Percentiles rank a stretch among this genome's conserved stretches.
These are phyloP conservation scores for Champsocephalus gunnari DNA, from an alignment of 2,797 vertebrate genomes.

Conservation along the genomic window DNA sequence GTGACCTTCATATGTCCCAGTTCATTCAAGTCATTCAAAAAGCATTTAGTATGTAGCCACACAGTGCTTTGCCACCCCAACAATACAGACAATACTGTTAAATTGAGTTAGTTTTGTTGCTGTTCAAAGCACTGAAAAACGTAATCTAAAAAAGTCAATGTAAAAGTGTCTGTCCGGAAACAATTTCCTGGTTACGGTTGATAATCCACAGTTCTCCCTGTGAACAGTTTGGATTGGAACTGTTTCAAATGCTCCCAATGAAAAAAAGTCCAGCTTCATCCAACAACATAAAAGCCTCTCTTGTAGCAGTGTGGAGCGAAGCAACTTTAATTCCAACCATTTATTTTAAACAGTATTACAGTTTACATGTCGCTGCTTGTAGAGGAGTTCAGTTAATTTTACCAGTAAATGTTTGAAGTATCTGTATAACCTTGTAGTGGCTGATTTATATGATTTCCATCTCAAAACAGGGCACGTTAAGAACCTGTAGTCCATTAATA, in stretches of 20 bases:
- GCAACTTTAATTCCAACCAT: slow-evolving; percentile 24
- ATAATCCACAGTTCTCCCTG: slow-evolving; percentile 35
- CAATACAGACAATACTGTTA: neutral
- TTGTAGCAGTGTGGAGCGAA: slow-evolving; percentile 11
- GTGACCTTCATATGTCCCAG: neutral
- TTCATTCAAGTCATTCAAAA: neutral
- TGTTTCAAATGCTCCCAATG: slow-evolving; percentile 22
- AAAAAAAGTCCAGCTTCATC: slow-evolving; percentile 27
- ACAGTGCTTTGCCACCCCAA: neutral
- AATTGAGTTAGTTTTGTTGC: neutral
- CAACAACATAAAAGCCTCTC: slow-evolving; percentile 28
- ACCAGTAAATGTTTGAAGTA: slow-evolving; percentile 23
- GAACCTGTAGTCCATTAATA: neutral
- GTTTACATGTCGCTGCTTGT: neutral
- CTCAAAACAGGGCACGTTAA: neutral
- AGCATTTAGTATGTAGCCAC: neutral
- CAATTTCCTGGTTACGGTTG: slow-evolving; percentile 23
- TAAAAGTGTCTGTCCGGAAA: slow-evolving; percentile 26
- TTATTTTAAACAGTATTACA: neutral
- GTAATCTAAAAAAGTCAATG: slow-evolving; percentile 4
- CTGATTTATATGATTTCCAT: slow-evolving; percentile 8
- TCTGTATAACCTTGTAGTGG: slow-evolving; percentile 8
- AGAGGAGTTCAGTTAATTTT: neutral
- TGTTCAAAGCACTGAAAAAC: slow-evolving; percentile 7
- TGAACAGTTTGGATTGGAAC: slow-evolving; percentile 31